phyloP scores from a whole-genome alignment of 2,113 vertebrate genomes.

The Emydocephalus ijimae region DNA sequence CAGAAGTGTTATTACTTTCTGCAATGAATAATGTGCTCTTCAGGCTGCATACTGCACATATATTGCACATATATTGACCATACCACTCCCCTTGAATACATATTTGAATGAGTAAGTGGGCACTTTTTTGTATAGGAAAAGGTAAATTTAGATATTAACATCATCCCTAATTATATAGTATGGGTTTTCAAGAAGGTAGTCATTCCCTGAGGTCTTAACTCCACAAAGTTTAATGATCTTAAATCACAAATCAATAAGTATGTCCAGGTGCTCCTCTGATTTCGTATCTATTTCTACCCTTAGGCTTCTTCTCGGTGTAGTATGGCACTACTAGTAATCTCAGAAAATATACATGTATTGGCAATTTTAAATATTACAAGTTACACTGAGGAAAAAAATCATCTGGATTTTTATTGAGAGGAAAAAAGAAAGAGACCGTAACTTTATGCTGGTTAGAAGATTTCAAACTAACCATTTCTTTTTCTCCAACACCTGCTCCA shows the following conservation, averaged over 20 bases:
- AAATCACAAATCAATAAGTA: not conserved
- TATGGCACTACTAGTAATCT: not conserved
- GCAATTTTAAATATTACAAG: constrained; percentile 18
- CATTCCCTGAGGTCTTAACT: not conserved
- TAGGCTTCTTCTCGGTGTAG: not conserved
- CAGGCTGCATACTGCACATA: not conserved
- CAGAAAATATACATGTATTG: constrained; percentile 18
- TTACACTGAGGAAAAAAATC: constrained; percentile 12
- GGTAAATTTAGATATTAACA: not conserved
- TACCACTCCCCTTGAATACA: not conserved
- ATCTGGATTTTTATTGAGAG: not conserved
- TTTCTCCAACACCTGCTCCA: not conserved
- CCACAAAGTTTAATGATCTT: not conserved
- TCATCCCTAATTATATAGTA: not conserved
- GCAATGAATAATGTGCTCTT: not conserved
- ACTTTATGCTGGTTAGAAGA: not conserved
- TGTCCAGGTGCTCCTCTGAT: no score
- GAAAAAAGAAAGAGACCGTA: not conserved
- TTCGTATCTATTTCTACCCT: not conserved
- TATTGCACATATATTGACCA: not conserved
- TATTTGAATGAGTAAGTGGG: not conserved
- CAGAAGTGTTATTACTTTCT: not conserved
- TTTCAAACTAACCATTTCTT: not conserved
- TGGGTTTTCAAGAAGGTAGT: not conserved
- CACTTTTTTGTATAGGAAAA: not conserved